Evolutionary conservation across 35 echinoderm and acorn worm genomes (phyloP).

Genomic region (Stichopus chloronotus): DNA sequence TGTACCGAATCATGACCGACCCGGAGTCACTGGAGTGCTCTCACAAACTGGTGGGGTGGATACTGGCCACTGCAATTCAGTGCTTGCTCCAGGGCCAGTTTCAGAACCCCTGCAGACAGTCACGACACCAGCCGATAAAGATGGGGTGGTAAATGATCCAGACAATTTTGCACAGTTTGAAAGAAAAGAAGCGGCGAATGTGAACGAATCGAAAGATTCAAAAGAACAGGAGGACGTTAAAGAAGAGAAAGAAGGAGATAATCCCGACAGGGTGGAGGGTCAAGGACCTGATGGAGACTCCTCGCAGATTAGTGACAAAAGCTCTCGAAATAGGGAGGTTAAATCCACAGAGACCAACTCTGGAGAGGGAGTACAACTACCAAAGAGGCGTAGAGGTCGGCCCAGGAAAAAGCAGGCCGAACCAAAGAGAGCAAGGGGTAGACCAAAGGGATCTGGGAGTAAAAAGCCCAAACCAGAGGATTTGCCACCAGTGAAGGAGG

Average conservation of each 20-base stretch:
- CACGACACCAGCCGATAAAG: not conserved
- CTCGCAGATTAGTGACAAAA: not conserved
- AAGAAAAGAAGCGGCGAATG: not conserved
- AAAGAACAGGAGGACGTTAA: not conserved
- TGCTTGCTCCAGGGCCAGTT: not conserved
- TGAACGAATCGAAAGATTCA: too few relatives aligned
- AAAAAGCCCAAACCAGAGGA: conserved; percentile 9
- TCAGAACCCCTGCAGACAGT: not conserved
- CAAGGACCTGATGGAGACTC: not conserved
- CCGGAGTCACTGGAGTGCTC: not conserved
- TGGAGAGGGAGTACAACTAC: not conserved
- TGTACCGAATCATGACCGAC: not conserved
- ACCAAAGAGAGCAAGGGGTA: conserved; percentile 9
- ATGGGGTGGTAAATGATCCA: not conserved
- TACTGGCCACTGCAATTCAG: not conserved
- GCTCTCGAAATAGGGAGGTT: not conserved
- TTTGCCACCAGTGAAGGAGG: not conserved
- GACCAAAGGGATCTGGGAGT: conserved; percentile 16
- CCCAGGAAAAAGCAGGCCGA: not conserved
- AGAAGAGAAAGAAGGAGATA: not conserved
- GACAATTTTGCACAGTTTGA: not conserved
- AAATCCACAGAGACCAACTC: not conserved
- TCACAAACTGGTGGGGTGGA: not conserved
- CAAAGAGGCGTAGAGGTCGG: not conserved
- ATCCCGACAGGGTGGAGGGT: too few relatives aligned